A percentile compares a stretch with the other conserved stretches of the same genome.
These are phyloP conservation scores for Habroteleia sp. DNA, from an alignment of 2,888 invertebrate genomes.

Conservation along the genomic window DNA sequence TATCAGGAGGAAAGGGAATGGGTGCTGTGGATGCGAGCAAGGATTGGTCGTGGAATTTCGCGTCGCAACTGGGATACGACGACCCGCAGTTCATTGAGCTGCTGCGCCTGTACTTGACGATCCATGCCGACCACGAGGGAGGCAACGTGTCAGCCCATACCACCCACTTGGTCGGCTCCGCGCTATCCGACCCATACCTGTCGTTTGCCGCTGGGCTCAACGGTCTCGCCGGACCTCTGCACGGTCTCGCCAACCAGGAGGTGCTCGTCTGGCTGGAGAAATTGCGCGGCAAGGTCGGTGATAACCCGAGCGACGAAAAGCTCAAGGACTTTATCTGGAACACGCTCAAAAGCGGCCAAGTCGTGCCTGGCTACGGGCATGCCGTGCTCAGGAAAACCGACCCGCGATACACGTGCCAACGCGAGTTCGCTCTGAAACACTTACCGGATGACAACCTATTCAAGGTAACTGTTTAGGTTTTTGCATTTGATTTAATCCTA, in stretches of 20 bases:
- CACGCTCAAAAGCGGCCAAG: slow-evolving; percentile 96
- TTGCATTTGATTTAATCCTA: no score
- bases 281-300: slow-evolving; percentile 91
- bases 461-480: slow-evolving; percentile 84
- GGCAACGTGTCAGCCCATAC: slow-evolving; percentile 98
- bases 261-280: slow-evolving; percentile 95
- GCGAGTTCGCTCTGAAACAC: slow-evolving; percentile 96
- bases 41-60: slow-evolving; percentile 97
- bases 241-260: slow-evolving; percentile 97
- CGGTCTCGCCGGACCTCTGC: slow-evolving; percentile 96
- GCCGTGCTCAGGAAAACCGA: slow-evolving; percentile 98
- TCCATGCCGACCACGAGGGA: slow-evolving; percentile 96
- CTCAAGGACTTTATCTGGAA: slow-evolving; percentile 99
- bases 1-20: slow-evolving; percentile 85
- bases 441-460: slow-evolving; percentile 95
- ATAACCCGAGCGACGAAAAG: slow-evolving; percentile 92
- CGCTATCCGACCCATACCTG: slow-evolving; percentile 95
- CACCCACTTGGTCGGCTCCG: slow-evolving; percentile 95
- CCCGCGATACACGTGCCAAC: slow-evolving; percentile 94
- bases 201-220: slow-evolving; percentile 96
- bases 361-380: slow-evolving; percentile 98
- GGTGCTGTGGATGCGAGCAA: slow-evolving; percentile 93
- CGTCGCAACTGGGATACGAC: slow-evolving; percentile 94
- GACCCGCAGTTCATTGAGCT: slow-evolving; percentile 92
- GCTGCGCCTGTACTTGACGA: slow-evolving; percentile 95